These are phyloP conservation scores for Stichodactyla helianthus DNA, from an alignment of 64 coral and sea anemone species.

Conservation along the genomic window DNA sequence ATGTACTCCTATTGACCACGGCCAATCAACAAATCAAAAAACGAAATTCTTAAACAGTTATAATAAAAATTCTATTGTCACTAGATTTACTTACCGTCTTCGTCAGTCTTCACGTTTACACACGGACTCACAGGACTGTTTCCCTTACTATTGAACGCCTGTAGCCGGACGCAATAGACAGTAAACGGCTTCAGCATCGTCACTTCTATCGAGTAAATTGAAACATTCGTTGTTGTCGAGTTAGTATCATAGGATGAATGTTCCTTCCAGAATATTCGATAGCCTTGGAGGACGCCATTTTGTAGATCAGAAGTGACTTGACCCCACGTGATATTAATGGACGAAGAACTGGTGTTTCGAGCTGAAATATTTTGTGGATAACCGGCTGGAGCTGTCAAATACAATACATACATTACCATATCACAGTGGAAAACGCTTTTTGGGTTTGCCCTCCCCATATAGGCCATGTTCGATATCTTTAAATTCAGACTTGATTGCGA, in stretches of 20 bases:
- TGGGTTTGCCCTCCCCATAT: too few species aligned
- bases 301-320: not conserved
- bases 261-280: constrained; percentile 3
- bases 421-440: too few species aligned
- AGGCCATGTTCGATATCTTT: too few species aligned
- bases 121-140: not conserved
- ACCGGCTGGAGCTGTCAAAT: constrained; percentile 1
- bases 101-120: constrained; percentile 5
- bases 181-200: not conserved
- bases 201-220: not conserved
- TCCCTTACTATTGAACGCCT: constrained; percentile 23
- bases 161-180: constrained; percentile 27
- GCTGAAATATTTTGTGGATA: constrained; percentile 9
- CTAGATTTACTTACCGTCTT: constrained; percentile 11
- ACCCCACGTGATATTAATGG: not conserved
- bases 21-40: too few species aligned
- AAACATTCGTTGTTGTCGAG: not conserved
- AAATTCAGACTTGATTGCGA: too few species aligned
- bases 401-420: too few species aligned
- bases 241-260: not conserved
- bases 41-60: too few species aligned
- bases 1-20: too few species aligned
- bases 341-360: not conserved
- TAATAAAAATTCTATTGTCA: not conserved
- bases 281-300: constrained; percentile 21